Conservation (phyloP, 2,113 vertebrate species). For the Rhinoderma darwinii region DNA sequence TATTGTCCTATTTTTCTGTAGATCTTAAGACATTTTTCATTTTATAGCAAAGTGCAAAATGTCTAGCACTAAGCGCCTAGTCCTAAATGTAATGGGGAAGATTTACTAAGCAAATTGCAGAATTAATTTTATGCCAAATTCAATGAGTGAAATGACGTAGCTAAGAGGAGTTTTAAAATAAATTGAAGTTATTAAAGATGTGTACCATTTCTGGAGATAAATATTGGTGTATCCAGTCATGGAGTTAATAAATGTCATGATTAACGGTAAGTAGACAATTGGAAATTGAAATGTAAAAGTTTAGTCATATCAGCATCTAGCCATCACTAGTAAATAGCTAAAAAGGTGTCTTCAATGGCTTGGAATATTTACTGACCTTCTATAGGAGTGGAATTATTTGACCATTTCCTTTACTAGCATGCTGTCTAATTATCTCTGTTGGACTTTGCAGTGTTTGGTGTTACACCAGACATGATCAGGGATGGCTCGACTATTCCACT, state of each 20-base stretch:
- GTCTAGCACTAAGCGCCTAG: no score
- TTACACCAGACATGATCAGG: conserved; percentile 75
- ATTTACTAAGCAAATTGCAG: not conserved
- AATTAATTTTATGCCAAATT: not conserved
- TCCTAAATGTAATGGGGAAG: no score
- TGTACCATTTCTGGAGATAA: not conserved
- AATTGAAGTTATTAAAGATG: not conserved
- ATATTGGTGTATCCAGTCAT: not conserved
- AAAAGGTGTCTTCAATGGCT: not conserved
- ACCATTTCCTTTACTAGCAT: not conserved
- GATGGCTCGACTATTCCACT: conserved; percentile 79
- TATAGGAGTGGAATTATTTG: no score
- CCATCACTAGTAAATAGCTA: not conserved
- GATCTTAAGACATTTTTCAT: no score
- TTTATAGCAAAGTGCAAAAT: no score
- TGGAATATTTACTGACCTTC: not conserved
- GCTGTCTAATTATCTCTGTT: not conserved
- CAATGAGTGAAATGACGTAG: not conserved
- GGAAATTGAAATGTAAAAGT: not conserved
- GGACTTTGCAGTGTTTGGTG: conserved; percentile 75
- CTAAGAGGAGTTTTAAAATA: not conserved
- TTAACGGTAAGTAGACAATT: not conserved
- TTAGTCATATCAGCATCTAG: not conserved
- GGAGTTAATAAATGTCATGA: not conserved
- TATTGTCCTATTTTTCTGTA: no score